Percentiles rank a stretch among this genome's conserved stretches.
phyloP scores from a whole-genome alignment of 2,888 invertebrate genomes.

The Drosophila kuntzei region DNA sequence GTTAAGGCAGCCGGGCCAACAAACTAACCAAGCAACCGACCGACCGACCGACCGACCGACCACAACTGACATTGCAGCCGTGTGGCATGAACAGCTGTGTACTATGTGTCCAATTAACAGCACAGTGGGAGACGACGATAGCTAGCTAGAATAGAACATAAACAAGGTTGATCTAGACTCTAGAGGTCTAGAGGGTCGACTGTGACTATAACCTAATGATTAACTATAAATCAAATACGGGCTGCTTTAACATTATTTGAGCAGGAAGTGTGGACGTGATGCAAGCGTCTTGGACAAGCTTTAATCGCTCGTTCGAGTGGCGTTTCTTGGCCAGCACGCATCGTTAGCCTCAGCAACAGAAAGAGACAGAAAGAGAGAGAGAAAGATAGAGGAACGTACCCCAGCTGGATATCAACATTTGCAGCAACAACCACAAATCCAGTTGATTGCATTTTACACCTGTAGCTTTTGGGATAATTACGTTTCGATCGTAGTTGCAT shows the following conservation, averaged over 20 bases:
- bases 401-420: constrained; percentile 68
- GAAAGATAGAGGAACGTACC: constrained; percentile 14
- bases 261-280: constrained; percentile 82
- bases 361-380: constrained; percentile 19
- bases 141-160: constrained; percentile 11
- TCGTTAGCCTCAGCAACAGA: constrained; percentile 59
- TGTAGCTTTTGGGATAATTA: constrained; percentile 79
- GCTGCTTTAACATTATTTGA: constrained; percentile 82
- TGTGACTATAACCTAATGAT: constrained; percentile 81
- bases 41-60: constrained; percentile 7
- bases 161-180: constrained; percentile 3
- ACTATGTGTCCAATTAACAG: constrained; percentile 77
- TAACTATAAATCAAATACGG: constrained; percentile 82
- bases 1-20: constrained; percentile 16
- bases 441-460: constrained; percentile 83
- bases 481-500: constrained; percentile 43
- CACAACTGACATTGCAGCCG: constrained; percentile 11
- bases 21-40: too few species aligned
- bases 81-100: constrained; percentile 62
- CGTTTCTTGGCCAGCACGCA: constrained; percentile 61
- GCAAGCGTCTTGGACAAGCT: constrained; percentile 67
- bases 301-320: constrained; percentile 68
- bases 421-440: constrained; percentile 40
- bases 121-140: constrained; percentile 73
- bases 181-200: constrained; percentile 47